A percentile compares a stretch with the other conserved stretches of the same genome.
These are phyloP conservation scores for Tachina grossa DNA, from an alignment of 2,888 invertebrate species.

Conservation along the genomic window DNA sequence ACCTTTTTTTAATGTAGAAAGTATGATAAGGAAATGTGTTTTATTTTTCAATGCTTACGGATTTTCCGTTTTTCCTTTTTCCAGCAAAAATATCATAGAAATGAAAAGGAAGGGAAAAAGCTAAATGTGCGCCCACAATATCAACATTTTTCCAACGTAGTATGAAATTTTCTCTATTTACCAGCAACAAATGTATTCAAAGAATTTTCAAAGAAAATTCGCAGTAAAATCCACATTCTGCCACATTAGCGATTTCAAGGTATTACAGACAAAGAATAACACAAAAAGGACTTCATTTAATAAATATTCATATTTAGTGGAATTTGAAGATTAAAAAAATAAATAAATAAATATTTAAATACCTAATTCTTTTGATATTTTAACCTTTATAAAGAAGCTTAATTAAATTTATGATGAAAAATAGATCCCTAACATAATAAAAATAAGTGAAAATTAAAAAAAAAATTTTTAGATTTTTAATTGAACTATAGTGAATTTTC, in stretches of 20 bases:
- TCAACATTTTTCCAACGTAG: constrained; percentile 3
- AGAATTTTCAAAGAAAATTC: neutral
- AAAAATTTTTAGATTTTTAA: too few relatives aligned
- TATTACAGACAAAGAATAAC: neutral
- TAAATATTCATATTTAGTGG: constrained; percentile 1
- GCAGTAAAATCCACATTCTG: neutral
- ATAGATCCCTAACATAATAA: too few relatives aligned
- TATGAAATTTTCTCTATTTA: neutral
- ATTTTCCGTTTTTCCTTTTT: constrained; percentile 5
- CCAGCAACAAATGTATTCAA: neutral
- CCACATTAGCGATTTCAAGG: neutral
- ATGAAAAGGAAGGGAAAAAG: neutral
- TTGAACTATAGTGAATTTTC: too few relatives aligned
- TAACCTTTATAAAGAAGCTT: too few relatives aligned
- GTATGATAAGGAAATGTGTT: neutral
- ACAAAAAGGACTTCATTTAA: neutral
- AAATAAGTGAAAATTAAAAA: too few relatives aligned
- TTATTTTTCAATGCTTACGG: neutral
- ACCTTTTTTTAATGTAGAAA: too few relatives aligned
- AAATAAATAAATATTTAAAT: too few relatives aligned
- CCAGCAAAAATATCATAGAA: constrained; percentile 3
- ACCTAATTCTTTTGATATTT: too few relatives aligned
- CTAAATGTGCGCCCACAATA: constrained; percentile 1
- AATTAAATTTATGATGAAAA: too few relatives aligned
- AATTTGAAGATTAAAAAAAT: neutral